Conservation (phyloP, 2,113 vertebrate genomes). For the Carettochelys insculpta region DNA sequence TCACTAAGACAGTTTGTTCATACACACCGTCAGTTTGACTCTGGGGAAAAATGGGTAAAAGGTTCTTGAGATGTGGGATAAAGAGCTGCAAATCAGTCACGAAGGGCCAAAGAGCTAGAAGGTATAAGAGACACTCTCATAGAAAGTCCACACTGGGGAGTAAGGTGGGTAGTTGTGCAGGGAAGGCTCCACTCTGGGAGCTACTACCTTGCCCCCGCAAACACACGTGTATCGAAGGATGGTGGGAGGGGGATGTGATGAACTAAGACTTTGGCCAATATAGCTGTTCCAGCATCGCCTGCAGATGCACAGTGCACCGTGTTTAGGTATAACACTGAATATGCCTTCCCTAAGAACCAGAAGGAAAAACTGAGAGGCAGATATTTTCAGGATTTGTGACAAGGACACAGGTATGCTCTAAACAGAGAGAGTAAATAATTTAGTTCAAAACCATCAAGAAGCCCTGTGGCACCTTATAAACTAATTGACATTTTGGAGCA, state of each 20-base stretch:
- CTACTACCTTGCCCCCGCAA: not conserved
- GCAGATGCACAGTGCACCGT: fast-evolving
- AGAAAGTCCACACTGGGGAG: not conserved
- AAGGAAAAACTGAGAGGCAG: not conserved
- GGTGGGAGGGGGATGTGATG: not conserved
- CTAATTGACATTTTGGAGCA: too few species aligned
- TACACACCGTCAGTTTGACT: not conserved
- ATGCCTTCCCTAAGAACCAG: not conserved
- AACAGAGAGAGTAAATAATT: not conserved
- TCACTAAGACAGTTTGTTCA: not conserved
- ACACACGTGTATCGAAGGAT: not conserved
- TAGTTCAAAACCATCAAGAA: too few species aligned
- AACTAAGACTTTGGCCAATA: not conserved
- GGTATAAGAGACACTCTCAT: not conserved
- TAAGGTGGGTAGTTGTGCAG: fast-evolving
- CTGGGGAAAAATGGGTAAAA: not conserved
- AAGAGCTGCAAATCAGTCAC: not conserved
- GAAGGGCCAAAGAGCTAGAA: not conserved
- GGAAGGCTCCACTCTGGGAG: not conserved
- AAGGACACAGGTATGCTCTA: not conserved
- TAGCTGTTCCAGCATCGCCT: not conserved
- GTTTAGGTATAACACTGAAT: not conserved
- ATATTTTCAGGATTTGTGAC: not conserved
- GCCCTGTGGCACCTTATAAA: too few species aligned
- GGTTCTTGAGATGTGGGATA: not conserved